Evolutionary conservation across 2,888 invertebrate genomes (phyloP), one percentile per base, ranked within the genome.

Genomic region (Mythimna ferrago): DNA sequence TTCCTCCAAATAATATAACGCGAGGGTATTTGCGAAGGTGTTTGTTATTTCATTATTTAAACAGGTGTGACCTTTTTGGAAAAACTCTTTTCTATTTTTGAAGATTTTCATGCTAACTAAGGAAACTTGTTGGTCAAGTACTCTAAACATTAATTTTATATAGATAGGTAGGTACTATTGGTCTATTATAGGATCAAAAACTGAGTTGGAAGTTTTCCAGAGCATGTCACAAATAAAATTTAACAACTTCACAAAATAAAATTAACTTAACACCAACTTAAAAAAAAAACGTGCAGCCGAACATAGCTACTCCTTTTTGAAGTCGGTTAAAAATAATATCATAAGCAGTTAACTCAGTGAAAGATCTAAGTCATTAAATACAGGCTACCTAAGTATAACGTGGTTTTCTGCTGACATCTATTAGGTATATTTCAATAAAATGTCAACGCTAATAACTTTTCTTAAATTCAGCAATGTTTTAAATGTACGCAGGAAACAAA

Each of bases 401-500:
- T 56, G n/a, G n/a, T 56, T 58, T 78, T 60, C 58, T 53, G 72
- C 58, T 53, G 72, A 63, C 58, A 56, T 26, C 19, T 44, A 26
- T 11, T 53, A 38, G 56, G 11, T 62, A 44, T 53, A 44, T 62
- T 62, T 5, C 53, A 65, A 72, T 35, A 56, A 61, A 72, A 79
- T 48, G 41, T 56, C 35, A 72, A 56, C 26, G 1, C n/a, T 57
- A 69, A 56, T 62, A 75, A 60, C 9, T 53, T 64, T 64, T 41
- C 38, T 32, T 53, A 32, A 21, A 53, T 63, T 69, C 26, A 58
- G 16, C 35, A 66, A 56, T 71, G 54, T 77, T 63, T 81, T 61
- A 68, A 78, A 76, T 53, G 63, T 58, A 53, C 58, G 66, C 53
- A 71, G 63, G 44, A 78, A 80, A 75, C 67, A 76, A 69, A 66